These are phyloP conservation scores for Morone saxatilis DNA, from an alignment of 2,113 vertebrate species.

Conservation along the genomic window DNA sequence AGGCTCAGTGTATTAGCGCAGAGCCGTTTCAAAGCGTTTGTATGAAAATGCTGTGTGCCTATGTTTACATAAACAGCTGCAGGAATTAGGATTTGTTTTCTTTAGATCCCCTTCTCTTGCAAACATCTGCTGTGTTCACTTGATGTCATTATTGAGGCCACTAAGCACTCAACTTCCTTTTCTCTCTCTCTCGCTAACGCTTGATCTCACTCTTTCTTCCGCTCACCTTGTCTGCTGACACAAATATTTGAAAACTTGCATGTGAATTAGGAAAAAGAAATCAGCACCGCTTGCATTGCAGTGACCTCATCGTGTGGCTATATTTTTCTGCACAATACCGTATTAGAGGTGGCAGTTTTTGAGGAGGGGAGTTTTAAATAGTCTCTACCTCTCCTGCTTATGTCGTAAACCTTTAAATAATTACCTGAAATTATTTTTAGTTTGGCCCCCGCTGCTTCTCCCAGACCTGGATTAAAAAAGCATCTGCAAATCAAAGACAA, in stretches of 20 bases:
- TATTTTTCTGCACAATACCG: slow-evolving; percentile 25
- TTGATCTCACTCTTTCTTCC: slow-evolving; percentile 47
- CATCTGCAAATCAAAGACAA: slow-evolving; percentile 56
- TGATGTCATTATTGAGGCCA: slow-evolving; percentile 64
- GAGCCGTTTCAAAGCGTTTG: slow-evolving; percentile 32
- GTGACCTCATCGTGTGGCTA: slow-evolving; percentile 38
- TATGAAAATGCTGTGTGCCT: slow-evolving; percentile 45
- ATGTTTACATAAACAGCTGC: slow-evolving; percentile 71
- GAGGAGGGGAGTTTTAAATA: slow-evolving; percentile 68
- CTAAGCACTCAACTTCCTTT: slow-evolving; percentile 48
- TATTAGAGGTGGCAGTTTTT: slow-evolving; percentile 67
- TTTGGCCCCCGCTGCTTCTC: slow-evolving; percentile 55
- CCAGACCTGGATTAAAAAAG: slow-evolving; percentile 65
- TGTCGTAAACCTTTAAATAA: slow-evolving; percentile 64
- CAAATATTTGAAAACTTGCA: slow-evolving; percentile 49
- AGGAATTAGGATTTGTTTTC: slow-evolving; percentile 73
- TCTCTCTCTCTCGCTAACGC: slow-evolving; percentile 4
- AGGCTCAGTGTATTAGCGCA: slow-evolving; percentile 40
- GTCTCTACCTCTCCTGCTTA: slow-evolving; percentile 46
- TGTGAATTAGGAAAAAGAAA: slow-evolving; percentile 25
- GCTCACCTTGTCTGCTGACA: slow-evolving; percentile 58
- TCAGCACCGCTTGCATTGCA: slow-evolving; percentile 10
- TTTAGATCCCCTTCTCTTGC: slow-evolving; percentile 68
- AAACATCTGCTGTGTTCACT: slow-evolving; percentile 76
- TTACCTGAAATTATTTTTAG: slow-evolving; percentile 78